These are phyloP conservation scores for Smithornis capensis DNA, from an alignment of 2,113 vertebrate species.

Conservation along the genomic window DNA sequence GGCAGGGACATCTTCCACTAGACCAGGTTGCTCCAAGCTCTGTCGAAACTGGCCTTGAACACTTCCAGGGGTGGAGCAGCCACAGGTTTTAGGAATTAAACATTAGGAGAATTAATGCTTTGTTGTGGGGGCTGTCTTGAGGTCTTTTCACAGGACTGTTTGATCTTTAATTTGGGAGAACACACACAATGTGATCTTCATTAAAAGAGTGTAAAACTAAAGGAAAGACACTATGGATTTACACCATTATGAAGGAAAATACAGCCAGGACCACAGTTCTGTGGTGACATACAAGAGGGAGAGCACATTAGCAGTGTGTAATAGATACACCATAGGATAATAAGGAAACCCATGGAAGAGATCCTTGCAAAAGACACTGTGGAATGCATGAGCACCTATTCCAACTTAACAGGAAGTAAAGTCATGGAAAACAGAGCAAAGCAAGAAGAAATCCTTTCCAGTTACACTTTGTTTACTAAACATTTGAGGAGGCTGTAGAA, in stretches of 20 bases:
- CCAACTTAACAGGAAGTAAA: background rate
- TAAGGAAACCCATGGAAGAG: background rate
- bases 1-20: no score
- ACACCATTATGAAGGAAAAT: background rate
- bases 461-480: background rate
- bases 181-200: background rate
- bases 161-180: background rate
- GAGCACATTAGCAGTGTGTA: fast-evolving
- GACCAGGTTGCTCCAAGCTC: background rate
- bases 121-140: background rate
- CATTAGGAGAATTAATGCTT: background rate
- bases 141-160: background rate
- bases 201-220: background rate
- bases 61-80: background rate
- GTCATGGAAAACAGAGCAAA: background rate
- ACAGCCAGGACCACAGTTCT: background rate
- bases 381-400: background rate
- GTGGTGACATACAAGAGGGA: background rate
- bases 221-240: background rate
- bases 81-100: background rate
- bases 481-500: background rate
- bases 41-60: background rate
- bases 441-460: background rate
- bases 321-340: background rate
- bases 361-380: background rate